phyloP scores from a whole-genome alignment of 2,113 vertebrate species.

The Daboia siamensis region DNA sequence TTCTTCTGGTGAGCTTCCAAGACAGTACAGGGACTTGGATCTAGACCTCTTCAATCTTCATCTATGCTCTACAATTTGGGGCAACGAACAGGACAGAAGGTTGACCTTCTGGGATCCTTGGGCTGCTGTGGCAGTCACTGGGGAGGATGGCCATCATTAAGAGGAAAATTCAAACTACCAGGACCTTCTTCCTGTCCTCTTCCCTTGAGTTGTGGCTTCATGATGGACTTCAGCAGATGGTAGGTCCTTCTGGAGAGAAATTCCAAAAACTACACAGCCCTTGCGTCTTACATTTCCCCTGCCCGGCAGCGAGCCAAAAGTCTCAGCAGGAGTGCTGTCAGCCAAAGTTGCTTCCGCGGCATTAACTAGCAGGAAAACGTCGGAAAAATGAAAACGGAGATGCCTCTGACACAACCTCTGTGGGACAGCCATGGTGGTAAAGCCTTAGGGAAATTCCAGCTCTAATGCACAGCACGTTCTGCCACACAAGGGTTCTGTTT shows the following conservation, averaged over 20 bases:
- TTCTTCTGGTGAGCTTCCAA: background rate
- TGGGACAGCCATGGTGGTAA: conserved; percentile 57
- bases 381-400: conserved; percentile 32
- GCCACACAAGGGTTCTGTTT: conserved; percentile 48
- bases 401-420: conserved; percentile 34
- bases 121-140: background rate
- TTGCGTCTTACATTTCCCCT: background rate
- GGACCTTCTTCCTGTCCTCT: background rate
- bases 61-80: background rate
- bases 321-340: background rate
- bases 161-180: background rate
- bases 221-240: background rate
- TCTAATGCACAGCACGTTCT: conserved; percentile 54
- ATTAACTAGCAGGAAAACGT: conserved; percentile 13
- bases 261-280: background rate
- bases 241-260: background rate
- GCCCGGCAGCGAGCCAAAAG: background rate
- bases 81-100: background rate
- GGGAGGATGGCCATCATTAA: background rate
- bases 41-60: background rate
- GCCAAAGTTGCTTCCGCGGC: background rate
- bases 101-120: background rate
- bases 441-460: conserved; percentile 61
- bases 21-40: background rate
- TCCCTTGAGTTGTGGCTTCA: background rate